Evolutionary conservation across 2,888 invertebrate genomes (phyloP).

Genomic region (Hylaea fasciaria): DNA sequence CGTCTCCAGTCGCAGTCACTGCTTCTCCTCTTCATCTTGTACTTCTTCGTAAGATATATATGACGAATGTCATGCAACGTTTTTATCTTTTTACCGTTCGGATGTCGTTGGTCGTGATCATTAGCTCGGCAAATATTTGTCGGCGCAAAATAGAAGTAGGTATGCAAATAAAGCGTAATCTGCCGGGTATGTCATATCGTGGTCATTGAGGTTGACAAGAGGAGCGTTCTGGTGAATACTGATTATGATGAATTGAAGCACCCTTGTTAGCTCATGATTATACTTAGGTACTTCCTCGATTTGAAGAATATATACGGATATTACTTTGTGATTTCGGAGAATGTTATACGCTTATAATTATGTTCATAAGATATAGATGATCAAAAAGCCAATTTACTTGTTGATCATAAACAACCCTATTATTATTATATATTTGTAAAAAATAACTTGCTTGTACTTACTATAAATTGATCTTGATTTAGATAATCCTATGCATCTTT

Average conservation of each 20-base stretch:
- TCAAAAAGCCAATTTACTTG: too few species aligned
- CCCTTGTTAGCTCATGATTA: constrained; percentile 24
- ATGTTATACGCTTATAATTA: not conserved
- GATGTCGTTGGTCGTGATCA: constrained; percentile 24
- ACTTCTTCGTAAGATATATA: not conserved
- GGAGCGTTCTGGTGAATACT: constrained; percentile 24
- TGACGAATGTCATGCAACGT: constrained; percentile 11
- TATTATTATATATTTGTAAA: too few species aligned
- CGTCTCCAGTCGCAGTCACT: constrained; percentile 9
- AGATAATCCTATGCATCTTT: too few species aligned
- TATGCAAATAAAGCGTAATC: constrained; percentile 29
- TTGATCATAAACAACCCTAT: too few species aligned
- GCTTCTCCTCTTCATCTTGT: not conserved
- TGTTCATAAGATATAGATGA: not conserved
- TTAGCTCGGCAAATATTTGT: constrained; percentile 27
- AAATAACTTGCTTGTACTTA: too few species aligned
- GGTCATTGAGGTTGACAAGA: constrained; percentile 24
- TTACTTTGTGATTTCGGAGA: constrained; percentile 1
- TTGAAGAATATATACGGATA: constrained; percentile 17
- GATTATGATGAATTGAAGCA: constrained; percentile 7
- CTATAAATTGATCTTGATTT: too few species aligned
- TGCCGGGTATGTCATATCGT: constrained; percentile 16
- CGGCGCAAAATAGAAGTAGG: constrained; percentile 26
- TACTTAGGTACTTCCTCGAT: constrained; percentile 21
- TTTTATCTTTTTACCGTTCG: not conserved